A percentile compares a stretch with the other conserved stretches of the same genome.
These are phyloP conservation scores for Tribolium madens DNA, from an alignment of 1,140 invertebrate species.

Conservation along the genomic window DNA sequence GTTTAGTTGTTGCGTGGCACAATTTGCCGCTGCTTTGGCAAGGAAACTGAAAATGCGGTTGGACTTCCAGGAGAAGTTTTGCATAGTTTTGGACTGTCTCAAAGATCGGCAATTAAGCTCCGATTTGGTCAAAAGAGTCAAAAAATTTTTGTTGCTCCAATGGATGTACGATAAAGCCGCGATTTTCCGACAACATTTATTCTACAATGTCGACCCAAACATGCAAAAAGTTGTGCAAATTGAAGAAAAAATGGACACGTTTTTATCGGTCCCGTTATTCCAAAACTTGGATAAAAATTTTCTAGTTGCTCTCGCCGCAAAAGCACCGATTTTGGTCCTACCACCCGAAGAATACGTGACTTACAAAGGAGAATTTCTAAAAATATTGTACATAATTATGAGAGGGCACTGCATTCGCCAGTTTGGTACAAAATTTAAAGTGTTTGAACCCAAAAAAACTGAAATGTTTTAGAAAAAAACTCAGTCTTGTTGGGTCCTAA, in stretches of 20 bases:
- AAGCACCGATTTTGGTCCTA: slow-evolving; percentile 65
- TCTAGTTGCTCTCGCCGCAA: slow-evolving; percentile 48
- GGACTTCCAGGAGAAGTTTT: slow-evolving; percentile 66
- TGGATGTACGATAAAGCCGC: slow-evolving; percentile 65
- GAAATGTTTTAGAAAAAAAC: slow-evolving; percentile 3
- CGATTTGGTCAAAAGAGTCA: slow-evolving; percentile 65
- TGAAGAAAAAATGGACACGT: slow-evolving; percentile 44
- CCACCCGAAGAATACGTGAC: slow-evolving; percentile 66
- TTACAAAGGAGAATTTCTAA: slow-evolving; percentile 14
- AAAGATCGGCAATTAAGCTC: slow-evolving; percentile 66
- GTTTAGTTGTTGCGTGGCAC: slow-evolving; percentile 66
- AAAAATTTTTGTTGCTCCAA: slow-evolving; percentile 67
- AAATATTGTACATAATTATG: slow-evolving; percentile 16
- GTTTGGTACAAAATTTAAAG: slow-evolving; percentile 14
- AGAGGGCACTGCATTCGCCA: slow-evolving; percentile 48
- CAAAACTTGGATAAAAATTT: slow-evolving; percentile 41
- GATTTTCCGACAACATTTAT: slow-evolving; percentile 28
- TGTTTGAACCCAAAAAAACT: background rate
- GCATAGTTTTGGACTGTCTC: slow-evolving; percentile 67
- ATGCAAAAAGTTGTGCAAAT: slow-evolving; percentile 35
- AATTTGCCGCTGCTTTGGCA: slow-evolving; percentile 66
- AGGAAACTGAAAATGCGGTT: slow-evolving; percentile 67
- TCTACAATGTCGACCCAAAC: slow-evolving; percentile 35
- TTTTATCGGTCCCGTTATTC: slow-evolving; percentile 41
- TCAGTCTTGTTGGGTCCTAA: background rate